Percentiles rank a stretch among this genome's conserved stretches.
These are phyloP conservation scores for Machimus rusticus DNA, from an alignment of 2,888 invertebrate species.

Conservation along the genomic window DNA sequence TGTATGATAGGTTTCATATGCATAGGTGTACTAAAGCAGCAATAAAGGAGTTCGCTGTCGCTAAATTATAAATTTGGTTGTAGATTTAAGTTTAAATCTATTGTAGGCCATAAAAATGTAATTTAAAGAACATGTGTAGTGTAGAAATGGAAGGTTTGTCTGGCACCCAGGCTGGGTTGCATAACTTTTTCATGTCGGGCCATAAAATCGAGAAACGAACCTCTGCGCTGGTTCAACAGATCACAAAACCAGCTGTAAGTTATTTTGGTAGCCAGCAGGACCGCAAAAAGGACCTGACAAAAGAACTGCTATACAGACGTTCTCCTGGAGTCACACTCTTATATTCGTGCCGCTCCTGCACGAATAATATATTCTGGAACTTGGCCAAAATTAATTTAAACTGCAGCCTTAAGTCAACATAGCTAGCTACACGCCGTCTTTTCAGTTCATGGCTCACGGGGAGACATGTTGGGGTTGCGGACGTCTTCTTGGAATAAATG, in stretches of 20 bases:
- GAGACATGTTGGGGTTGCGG: constrained; percentile 39
- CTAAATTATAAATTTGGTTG: constrained; percentile 28
- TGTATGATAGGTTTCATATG: background rate
- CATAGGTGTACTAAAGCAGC: background rate
- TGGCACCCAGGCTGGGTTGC: constrained; percentile 16
- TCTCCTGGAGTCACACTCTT: constrained; percentile 13
- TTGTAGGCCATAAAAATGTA: constrained; percentile 15
- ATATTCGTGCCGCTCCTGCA: constrained; percentile 33
- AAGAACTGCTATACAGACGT: constrained; percentile 16
- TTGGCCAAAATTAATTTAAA: constrained; percentile 53
- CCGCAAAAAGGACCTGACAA: constrained; percentile 31
- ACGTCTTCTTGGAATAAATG: constrained; percentile 33
- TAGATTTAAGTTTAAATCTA: background rate
- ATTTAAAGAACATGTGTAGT: constrained; percentile 33
- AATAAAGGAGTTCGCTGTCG: background rate
- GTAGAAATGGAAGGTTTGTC: constrained; percentile 12
- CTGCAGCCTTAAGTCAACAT: constrained; percentile 51
- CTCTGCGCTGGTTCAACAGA: constrained; percentile 36
- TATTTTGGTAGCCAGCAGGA: constrained; percentile 39
- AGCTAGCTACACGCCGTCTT: constrained; percentile 38
- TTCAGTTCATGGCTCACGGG: constrained; percentile 38
- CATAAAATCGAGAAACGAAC: constrained; percentile 23
- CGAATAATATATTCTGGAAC: constrained; percentile 52
- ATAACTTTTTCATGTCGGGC: constrained; percentile 34
- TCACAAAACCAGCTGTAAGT: constrained; percentile 41